Evolutionary conservation across 1,140 invertebrate genomes (phyloP).

Genomic region (Drosophila tsacasi): DNA sequence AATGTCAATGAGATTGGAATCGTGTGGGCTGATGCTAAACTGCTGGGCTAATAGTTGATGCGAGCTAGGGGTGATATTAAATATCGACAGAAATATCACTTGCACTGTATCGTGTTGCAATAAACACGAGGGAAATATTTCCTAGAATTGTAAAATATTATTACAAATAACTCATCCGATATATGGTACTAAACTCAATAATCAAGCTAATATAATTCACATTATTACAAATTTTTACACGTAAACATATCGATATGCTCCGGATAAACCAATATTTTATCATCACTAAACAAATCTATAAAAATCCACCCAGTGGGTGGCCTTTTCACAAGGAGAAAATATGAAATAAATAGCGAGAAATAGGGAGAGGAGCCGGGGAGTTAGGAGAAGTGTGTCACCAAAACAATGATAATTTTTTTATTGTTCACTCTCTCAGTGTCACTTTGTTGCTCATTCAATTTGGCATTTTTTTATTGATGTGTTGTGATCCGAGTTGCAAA

Average conservation of each 20-base stretch:
- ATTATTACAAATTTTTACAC: not conserved
- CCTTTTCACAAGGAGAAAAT: slow-evolving; percentile 2
- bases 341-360: slow-evolving; percentile 1
- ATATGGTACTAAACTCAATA: not conserved
- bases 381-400: slow-evolving; percentile 25
- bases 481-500: slow-evolving; percentile 58
- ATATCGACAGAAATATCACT: not conserved
- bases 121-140: no score
- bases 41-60: slow-evolving; percentile 38
- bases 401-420: slow-evolving; percentile 57
- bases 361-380: no score
- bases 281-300: slow-evolving; percentile 4
- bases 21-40: slow-evolving; percentile 23
- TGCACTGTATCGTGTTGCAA: not conserved
- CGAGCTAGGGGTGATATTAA: not conserved
- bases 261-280: not conserved
- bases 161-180: not conserved
- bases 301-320: slow-evolving; percentile 49
- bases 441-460: slow-evolving; percentile 51
- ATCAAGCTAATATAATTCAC: no score
- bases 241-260: not conserved
- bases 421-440: not conserved
- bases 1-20: slow-evolving; percentile 46
- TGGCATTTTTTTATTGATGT: slow-evolving; percentile 77
- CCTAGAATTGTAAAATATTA: not conserved